Percentiles rank a stretch among this genome's conserved stretches.
Conservation (phyloP, 2,113 vertebrate species). For the Equus przewalskii region DNA sequence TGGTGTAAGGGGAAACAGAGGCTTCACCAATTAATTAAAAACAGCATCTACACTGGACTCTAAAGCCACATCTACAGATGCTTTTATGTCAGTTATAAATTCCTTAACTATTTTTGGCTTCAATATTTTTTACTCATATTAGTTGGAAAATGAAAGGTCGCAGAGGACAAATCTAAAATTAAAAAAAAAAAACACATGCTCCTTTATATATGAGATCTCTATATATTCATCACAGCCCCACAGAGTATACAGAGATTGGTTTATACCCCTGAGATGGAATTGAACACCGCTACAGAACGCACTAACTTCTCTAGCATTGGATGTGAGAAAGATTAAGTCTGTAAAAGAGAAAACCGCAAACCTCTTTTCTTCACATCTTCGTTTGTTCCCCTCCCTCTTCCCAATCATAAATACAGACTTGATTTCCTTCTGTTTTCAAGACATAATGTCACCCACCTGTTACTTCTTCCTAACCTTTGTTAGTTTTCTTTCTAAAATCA, state of each 20-base stretch:
- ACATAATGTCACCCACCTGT: background rate
- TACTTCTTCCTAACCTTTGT: background rate
- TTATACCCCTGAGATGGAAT: background rate
- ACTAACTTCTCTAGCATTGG: background rate
- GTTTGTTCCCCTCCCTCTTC: background rate
- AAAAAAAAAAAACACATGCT: background rate
- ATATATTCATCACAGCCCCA: background rate
- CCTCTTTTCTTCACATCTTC: background rate
- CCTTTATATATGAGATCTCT: background rate
- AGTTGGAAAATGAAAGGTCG: slow-evolving; percentile 19
- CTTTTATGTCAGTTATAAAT: slow-evolving; percentile 11
- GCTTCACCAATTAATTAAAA: slow-evolving; percentile 23
- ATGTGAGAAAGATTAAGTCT: slow-evolving; percentile 28
- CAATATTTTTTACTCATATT: background rate
- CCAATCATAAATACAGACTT: background rate
- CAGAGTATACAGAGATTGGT: background rate
- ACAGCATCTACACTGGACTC: background rate
- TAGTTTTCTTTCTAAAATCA: background rate
- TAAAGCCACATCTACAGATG: background rate
- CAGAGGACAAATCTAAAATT: slow-evolving; percentile 21
- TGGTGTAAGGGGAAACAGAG: background rate
- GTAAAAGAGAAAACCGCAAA: slow-evolving; percentile 35
- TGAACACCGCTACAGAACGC: background rate
- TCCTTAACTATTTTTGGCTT: background rate
- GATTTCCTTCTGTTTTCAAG: slow-evolving; percentile 20